Evolutionary conservation across 2,113 vertebrate genomes (phyloP), one percentile per base, ranked within the genome.

Genomic region (Hoplias malabaricus): DNA sequence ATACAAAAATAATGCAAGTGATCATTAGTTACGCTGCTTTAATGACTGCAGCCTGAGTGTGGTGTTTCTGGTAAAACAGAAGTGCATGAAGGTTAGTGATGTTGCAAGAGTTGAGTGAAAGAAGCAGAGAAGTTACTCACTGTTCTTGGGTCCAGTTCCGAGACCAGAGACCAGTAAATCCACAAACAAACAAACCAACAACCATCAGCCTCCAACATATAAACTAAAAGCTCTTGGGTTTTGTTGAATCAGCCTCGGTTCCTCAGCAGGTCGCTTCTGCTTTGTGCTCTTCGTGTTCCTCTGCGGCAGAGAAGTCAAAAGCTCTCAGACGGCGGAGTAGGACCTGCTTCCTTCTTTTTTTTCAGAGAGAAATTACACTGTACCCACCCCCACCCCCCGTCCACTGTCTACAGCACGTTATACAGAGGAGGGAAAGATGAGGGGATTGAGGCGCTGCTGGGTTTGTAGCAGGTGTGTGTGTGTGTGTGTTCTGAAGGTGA

Each of bases 341-440:
- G 71, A 62, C 21, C 50, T 10, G 75, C 27, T 62, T 53, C 42
- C 77, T 71, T 73, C 59, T 50, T 40, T 59, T 53, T 34, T 59
- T 53, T 34, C 57, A 25, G n/a, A 43, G 27, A 33, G 38, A 31
- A 21, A 78, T n/a, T n/a, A n/a, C n/a, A n/a, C n/a, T n/a, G n/a
- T n/a, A n/a, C n/a, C n/a, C 36, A 33, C 36, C 56, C 14, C 29
- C 38, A 31, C 33, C 50, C 59, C 34, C 33, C 40, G 34, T 27
- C 14, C 46, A n/a, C 16, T 53, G 36, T 38, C 36, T 9, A 38
- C 36, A 38, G n/a, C n/a, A n/a, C n/a, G n/a, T n/a, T n/a, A n/a
- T n/a, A n/a, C n/a, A n/a, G n/a, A n/a, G n/a, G n/a, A n/a, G n/a
- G n/a, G n/a, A n/a, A n/a, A n/a, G n/a, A n/a, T n/a, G n/a, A n/a